Evolutionary conservation across 2,113 vertebrate genomes (phyloP), one percentile per base, ranked within the genome.

Genomic region (Amazona vittata): DNA sequence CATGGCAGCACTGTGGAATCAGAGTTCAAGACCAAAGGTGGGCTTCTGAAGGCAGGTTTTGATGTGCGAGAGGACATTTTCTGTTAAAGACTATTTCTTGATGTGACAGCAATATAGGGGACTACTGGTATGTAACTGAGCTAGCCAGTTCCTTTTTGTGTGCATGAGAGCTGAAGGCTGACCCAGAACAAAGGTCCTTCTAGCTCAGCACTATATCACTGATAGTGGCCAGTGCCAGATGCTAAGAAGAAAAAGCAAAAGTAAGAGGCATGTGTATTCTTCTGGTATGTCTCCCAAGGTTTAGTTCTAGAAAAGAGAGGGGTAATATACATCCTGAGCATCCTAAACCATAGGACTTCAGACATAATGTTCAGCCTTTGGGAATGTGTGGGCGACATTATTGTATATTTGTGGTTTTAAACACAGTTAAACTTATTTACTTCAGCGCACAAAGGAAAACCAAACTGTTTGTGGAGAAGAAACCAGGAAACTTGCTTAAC

Each of bases 381-480:
- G 95, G 92, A 97, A 95, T 97, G 95, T 95, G 91, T 92, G 96
- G 95, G 92, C 81, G 20, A 95, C 84, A 84, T 86, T 94, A 95
- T 78, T 96, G 93, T 95, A 96, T 97, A 94, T 95, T 93, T 97
- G 90, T 94, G 97, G 94, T 95, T 97, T 97, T 82, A 88, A 94
- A 95, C 79, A 70, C 84, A 97, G 95, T 97, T 97, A 97, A 95
- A 96, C 90, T 91, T 98, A 94, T 97, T 98, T 98, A 96, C 96
- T 95, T 96, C 93, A 95, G 96, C 97, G 90, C 91, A 97, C 96
- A 96, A 97, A 97, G 96, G 95, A 96, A 98, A 98, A 97, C 96
- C 95, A 97, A 97, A 97, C 94, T 96, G 97, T 97, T 98, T 97
- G 95, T 95, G 94, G 93, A 98, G 92, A 97, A 82, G 81, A 96